Conservation (phyloP, 2,888 invertebrate genomes). For the Eilema caniola region DNA sequence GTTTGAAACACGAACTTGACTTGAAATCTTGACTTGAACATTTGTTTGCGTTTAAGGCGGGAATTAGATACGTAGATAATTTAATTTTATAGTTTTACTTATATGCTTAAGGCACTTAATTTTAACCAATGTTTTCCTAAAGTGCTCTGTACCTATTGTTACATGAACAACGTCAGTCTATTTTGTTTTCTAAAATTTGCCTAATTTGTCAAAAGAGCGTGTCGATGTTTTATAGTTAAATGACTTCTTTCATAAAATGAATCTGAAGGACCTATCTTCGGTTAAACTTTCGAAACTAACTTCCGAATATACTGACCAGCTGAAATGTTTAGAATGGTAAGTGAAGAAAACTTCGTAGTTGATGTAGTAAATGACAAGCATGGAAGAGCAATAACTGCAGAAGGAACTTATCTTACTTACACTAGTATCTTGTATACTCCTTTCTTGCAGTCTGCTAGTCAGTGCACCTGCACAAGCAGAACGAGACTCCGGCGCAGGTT, state of each 20-base stretch:
- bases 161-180: neutral
- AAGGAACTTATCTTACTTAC: too few species aligned
- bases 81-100: neutral
- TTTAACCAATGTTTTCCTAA: neutral
- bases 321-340: conserved; percentile 78
- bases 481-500: too few species aligned
- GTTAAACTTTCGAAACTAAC: conserved; percentile 60
- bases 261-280: conserved; percentile 57
- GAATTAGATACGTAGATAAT: conserved; percentile 11
- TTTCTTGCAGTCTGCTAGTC: too few species aligned
- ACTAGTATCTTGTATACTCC: too few species aligned
- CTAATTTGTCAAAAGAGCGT: neutral
- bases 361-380: neutral
- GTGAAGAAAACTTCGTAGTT: conserved; percentile 35
- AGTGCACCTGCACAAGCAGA: too few species aligned
- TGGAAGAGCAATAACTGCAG: too few species aligned
- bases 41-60: conserved; percentile 6
- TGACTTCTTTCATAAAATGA: conserved; percentile 49
- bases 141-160: neutral
- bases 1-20: neutral
- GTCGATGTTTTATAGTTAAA: neutral
- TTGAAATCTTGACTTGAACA: too few species aligned
- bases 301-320: conserved; percentile 63
- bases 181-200: neutral
- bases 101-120: neutral